Evolutionary conservation across 1,140 invertebrate species (phyloP).

Genomic region (Euschistus heros): DNA sequence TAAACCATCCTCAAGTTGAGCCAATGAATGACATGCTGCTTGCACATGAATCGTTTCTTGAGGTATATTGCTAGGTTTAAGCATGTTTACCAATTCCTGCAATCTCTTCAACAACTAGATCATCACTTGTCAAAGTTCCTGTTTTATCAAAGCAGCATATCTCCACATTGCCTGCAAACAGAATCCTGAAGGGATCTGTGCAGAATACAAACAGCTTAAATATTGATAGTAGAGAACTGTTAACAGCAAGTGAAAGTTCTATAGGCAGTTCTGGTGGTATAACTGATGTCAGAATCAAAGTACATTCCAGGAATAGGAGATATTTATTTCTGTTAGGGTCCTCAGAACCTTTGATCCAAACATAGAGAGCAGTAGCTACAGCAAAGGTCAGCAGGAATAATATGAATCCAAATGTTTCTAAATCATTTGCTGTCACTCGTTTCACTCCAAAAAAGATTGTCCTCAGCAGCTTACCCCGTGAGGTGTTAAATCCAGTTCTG

Average conservation of each 20-base stretch:
- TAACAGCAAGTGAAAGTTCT: constrained; percentile 95
- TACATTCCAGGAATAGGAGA: constrained; percentile 97
- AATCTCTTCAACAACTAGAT: constrained; percentile 94
- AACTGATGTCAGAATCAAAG: constrained; percentile 95
- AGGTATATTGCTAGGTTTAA: constrained; percentile 54
- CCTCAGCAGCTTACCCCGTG: constrained; percentile 88
- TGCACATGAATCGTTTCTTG: constrained; percentile 80
- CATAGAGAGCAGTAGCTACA: constrained; percentile 88
- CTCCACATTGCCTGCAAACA: constrained; percentile 98
- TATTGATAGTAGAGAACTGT: constrained; percentile 90
- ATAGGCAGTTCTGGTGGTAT: constrained; percentile 98
- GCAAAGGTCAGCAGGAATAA: constrained; percentile 95
- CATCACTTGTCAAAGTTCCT: constrained; percentile 96
- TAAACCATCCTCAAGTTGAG: constrained; percentile 87
- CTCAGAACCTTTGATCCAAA: constrained; percentile 91
- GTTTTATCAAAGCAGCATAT: constrained; percentile 99
- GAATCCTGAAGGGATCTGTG: constrained; percentile 98
- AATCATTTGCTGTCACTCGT: constrained; percentile 96
- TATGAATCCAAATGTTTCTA: constrained; percentile 99
- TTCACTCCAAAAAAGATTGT: constrained; percentile 99
- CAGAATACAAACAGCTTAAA: constrained; percentile 91
- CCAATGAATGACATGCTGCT: constrained; percentile 91
- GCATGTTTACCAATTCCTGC: constrained; percentile 61
- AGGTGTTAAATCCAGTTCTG: constrained; percentile 95
- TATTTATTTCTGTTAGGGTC: constrained; percentile 74